Conservation (phyloP, 2,113 vertebrate species). For the Felis chaus region DNA sequence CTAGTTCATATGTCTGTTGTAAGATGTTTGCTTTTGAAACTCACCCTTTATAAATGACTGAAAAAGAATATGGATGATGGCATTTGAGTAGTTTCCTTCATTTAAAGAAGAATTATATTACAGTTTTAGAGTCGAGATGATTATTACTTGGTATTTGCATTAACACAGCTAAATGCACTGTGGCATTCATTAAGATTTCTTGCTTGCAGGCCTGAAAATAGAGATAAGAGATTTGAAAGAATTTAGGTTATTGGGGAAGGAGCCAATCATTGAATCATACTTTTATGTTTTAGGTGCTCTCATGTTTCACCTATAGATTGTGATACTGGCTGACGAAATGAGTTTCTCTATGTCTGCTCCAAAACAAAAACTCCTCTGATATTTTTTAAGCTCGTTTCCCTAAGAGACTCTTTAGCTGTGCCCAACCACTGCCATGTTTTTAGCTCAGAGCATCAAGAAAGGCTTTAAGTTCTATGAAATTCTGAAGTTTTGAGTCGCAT, state of each 20-base stretch:
- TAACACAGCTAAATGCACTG: slow-evolving; percentile 13
- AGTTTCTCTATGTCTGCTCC: neutral
- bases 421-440: neutral
- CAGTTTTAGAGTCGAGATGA: neutral
- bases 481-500: neutral
- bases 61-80: neutral
- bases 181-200: slow-evolving; percentile 50
- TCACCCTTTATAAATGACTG: neutral
- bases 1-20: neutral
- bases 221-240: slow-evolving; percentile 14
- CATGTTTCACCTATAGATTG: neutral
- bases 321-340: neutral
- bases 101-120: neutral
- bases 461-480: neutral
- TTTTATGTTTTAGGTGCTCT: neutral
- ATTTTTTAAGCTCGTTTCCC: neutral
- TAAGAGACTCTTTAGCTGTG: neutral
- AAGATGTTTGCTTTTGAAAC: neutral
- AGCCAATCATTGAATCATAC: neutral
- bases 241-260: neutral
- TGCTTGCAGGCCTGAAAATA: neutral
- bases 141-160: slow-evolving; percentile 24
- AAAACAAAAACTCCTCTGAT: neutral
- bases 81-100: slow-evolving; percentile 8
- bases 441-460: neutral